Percentiles rank a stretch among this genome's conserved stretches.
phyloP scores from a whole-genome alignment of 2,113 vertebrate species.

The Nerophis lumbriciformis region DNA sequence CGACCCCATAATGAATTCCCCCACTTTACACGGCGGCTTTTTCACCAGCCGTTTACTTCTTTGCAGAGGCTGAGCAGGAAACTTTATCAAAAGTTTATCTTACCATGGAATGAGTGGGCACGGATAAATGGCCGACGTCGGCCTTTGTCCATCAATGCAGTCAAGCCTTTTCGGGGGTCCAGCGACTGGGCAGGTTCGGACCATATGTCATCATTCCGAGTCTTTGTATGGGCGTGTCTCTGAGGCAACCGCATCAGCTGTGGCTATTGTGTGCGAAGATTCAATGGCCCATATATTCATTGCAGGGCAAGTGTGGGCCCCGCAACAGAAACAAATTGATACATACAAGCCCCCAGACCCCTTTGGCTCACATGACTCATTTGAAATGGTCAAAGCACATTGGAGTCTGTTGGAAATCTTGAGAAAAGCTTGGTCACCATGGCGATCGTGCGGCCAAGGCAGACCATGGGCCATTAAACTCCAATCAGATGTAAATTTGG shows the following conservation, averaged over 20 bases:
- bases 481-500: constrained; percentile 88
- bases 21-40: constrained; percentile 72
- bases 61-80: constrained; percentile 62
- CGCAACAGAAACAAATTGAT: constrained; percentile 94
- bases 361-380: constrained; percentile 77
- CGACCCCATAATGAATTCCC: constrained; percentile 75
- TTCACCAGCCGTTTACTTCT: constrained; percentile 63
- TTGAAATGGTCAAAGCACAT: constrained; percentile 79
- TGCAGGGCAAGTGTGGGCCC: constrained; percentile 68
- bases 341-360: constrained; percentile 78
- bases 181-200: constrained; percentile 75
- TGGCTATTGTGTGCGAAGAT: constrained; percentile 73
- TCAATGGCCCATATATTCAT: constrained; percentile 86
- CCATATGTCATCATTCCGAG: constrained; percentile 91
- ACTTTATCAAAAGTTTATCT: constrained; percentile 83
- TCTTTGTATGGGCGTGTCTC: constrained; percentile 76
- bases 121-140: constrained; percentile 65
- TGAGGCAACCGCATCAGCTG: constrained; percentile 83
- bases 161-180: constrained; percentile 72
- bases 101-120: constrained; percentile 76
- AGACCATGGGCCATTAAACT: constrained; percentile 83
- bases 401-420: constrained; percentile 86
- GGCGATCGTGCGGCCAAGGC: constrained; percentile 73
- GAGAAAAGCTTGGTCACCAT: constrained; percentile 82
- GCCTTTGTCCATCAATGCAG: constrained; percentile 65